These are phyloP conservation scores for Rhabdornis inornatus DNA, from an alignment of 2,113 vertebrate species.

Conservation along the genomic window DNA sequence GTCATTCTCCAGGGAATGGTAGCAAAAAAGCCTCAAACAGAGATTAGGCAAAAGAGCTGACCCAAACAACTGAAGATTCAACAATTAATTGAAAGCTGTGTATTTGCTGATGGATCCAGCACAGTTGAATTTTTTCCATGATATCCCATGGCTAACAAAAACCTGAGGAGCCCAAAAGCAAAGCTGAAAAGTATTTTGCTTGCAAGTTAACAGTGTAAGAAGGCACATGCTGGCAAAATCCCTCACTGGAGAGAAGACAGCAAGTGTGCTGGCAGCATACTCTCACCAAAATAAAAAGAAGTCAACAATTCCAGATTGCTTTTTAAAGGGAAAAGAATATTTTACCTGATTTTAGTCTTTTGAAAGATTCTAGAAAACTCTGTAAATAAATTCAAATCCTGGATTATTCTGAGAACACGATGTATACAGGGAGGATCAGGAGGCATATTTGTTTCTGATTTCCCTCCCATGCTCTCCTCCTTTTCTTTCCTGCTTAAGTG, in stretches of 20 bases:
- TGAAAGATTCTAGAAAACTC: neutral
- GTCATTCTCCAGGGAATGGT: neutral
- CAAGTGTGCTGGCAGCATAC: neutral
- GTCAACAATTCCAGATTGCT: neutral
- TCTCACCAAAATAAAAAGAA: neutral
- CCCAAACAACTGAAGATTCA: neutral
- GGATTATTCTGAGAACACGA: neutral
- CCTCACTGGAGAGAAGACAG: neutral
- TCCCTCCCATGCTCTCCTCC: neutral
- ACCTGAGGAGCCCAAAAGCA: neutral
- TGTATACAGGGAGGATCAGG: neutral
- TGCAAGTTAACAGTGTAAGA: neutral
- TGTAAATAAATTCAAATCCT: neutral
- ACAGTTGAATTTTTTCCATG: neutral
- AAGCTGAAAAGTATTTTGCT: neutral
- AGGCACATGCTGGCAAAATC: neutral
- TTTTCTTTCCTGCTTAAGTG: neutral
- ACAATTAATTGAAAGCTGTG: neutral
- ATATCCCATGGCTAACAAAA: neutral
- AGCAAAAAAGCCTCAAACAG: neutral
- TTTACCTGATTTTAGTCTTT: neutral
- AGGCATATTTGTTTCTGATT: neutral
- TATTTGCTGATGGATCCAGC: neutral
- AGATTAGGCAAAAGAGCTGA: neutral
- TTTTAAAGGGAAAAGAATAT: neutral